Evolutionary conservation across 2,797 vertebrate genomes (phyloP).

Genomic region (Hemitrygon akajei): DNA sequence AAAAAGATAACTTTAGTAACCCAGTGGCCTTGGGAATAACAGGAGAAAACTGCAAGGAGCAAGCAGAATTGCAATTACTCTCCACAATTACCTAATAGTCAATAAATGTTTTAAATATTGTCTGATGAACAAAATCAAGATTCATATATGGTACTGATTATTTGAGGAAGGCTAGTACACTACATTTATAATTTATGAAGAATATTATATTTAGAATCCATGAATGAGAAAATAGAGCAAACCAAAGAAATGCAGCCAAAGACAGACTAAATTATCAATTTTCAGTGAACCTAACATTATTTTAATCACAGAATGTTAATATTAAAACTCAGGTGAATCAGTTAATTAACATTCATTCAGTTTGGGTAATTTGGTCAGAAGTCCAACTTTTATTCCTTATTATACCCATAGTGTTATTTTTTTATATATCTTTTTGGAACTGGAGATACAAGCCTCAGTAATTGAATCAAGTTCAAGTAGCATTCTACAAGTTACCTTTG

Average conservation of each 20-base stretch:
- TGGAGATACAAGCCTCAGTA: background rate
- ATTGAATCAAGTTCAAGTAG: background rate
- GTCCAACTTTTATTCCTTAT: background rate
- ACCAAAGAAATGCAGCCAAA: background rate
- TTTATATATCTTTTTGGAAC: background rate
- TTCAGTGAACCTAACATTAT: background rate
- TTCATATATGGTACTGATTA: too few relatives aligned
- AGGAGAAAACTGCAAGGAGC: too few relatives aligned
- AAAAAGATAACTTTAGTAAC: too few relatives aligned
- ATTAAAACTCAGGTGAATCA: background rate
- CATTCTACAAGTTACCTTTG: background rate
- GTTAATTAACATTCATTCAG: background rate
- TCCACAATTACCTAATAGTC: background rate
- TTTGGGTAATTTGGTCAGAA: background rate
- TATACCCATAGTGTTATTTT: too few relatives aligned
- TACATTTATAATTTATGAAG: background rate
- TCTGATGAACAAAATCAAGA: too few relatives aligned
- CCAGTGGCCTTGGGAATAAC: too few relatives aligned
- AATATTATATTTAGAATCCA: background rate
- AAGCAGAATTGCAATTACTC: background rate
- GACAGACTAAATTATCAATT: background rate
- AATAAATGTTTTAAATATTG: too few relatives aligned
- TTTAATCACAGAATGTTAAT: background rate
- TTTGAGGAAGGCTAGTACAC: background rate
- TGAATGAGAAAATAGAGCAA: background rate